Conservation (phyloP, 2,888 invertebrate genomes). For the Drosophila maculinotata region DNA sequence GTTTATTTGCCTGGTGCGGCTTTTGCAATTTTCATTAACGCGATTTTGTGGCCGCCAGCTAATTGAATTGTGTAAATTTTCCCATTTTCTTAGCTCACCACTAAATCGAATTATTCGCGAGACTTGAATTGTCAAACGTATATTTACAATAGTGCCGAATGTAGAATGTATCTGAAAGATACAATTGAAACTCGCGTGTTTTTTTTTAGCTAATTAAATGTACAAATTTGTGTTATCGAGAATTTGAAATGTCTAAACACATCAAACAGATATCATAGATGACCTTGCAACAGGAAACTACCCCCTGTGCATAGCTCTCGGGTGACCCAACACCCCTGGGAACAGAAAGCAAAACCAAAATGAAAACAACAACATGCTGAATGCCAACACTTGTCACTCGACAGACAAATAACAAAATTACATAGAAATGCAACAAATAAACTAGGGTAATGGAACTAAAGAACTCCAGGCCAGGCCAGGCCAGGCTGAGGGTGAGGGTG, state of each 20-base stretch:
- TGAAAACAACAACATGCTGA: slow-evolving; percentile 22
- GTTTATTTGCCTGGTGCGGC: slow-evolving; percentile 60
- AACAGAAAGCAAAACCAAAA: slow-evolving; percentile 48
- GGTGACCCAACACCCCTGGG: slow-evolving; percentile 66
- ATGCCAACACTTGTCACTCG: slow-evolving; percentile 65
- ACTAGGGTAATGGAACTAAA: slow-evolving; percentile 16
- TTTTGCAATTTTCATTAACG: slow-evolving; percentile 68
- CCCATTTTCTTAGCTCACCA: slow-evolving; percentile 12
- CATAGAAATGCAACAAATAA: slow-evolving; percentile 73
- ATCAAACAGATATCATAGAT: slow-evolving; percentile 8
- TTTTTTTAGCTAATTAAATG: neutral
- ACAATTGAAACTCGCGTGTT: too few species aligned
- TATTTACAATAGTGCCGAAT: neutral
- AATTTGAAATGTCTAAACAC: slow-evolving; percentile 9
- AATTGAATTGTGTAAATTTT: slow-evolving; percentile 78
- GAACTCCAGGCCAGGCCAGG: too few species aligned
- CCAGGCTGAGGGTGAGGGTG: too few species aligned
- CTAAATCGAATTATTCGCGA: slow-evolving; percentile 35
- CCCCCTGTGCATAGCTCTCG: slow-evolving; percentile 26
- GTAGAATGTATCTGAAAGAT: slow-evolving; percentile 1
- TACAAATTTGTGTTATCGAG: neutral
- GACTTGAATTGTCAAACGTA: slow-evolving; percentile 7
- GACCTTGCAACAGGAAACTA: slow-evolving; percentile 39
- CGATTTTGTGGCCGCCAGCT: slow-evolving; percentile 68
- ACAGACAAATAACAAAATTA: slow-evolving; percentile 80